Conservation (phyloP, 2,113 vertebrate genomes). For the Caretta caretta region DNA sequence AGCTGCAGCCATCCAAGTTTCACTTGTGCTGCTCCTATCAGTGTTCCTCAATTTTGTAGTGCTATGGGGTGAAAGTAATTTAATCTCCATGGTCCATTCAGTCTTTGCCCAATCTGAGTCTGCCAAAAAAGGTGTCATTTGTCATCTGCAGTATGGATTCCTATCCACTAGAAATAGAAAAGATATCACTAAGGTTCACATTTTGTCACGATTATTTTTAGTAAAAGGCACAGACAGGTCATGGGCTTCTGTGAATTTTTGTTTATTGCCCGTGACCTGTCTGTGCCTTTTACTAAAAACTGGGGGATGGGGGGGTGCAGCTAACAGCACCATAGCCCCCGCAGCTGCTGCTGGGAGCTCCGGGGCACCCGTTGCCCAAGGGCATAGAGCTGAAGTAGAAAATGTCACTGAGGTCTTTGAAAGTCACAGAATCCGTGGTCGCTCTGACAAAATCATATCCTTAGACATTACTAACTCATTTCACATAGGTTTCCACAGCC, state of each 20-base stretch:
- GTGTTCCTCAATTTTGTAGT: not conserved
- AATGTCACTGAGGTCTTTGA: too few relatives aligned
- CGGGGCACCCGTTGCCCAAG: too few relatives aligned
- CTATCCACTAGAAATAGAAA: not conserved
- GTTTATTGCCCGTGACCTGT: not conserved
- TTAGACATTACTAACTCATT: conserved; percentile 26
- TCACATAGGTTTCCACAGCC: conserved; percentile 36
- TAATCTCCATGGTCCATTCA: not conserved
- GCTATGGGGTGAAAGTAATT: not conserved
- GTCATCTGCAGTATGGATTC: not conserved
- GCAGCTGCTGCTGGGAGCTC: not conserved
- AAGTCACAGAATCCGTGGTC: too few relatives aligned
- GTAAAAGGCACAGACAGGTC: too few relatives aligned
- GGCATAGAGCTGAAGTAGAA: not conserved
- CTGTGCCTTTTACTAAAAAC: conserved; percentile 34
- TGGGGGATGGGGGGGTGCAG: not conserved
- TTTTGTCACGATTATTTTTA: too few relatives aligned
- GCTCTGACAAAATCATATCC: too few relatives aligned
- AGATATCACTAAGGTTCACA: not conserved
- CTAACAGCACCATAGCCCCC: too few relatives aligned
- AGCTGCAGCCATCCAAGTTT: not conserved
- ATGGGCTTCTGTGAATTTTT: too few relatives aligned
- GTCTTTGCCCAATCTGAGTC: not conserved
- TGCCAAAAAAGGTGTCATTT: not conserved
- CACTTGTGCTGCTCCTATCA: not conserved